Percentiles rank a stretch among this genome's conserved stretches.
These are phyloP conservation scores for Xiphophorus maculatus DNA, from an alignment of 2,113 vertebrate genomes.

Conservation along the genomic window DNA sequence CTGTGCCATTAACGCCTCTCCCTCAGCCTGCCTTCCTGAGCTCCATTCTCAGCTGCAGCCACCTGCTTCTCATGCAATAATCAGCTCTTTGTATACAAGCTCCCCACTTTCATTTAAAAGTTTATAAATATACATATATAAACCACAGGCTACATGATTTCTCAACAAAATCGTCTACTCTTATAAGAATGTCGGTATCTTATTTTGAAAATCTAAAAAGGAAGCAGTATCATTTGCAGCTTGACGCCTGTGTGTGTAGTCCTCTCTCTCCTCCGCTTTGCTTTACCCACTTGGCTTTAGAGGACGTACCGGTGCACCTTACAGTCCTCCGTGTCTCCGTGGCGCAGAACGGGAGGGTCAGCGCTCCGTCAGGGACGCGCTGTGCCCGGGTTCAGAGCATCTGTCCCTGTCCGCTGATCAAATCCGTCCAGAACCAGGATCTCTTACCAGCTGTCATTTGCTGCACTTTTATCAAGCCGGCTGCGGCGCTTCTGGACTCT, in stretches of 20 bases:
- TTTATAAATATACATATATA: no score
- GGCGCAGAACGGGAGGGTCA: conserved; percentile 54
- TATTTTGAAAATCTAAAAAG: conserved; percentile 40
- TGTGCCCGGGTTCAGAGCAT: conserved; percentile 3
- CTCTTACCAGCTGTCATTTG: background rate
- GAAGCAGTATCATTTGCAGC: background rate
- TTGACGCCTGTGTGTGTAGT: conserved; percentile 44
- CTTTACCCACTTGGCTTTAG: conserved; percentile 32
- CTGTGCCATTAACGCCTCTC: no score
- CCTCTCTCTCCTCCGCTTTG: conserved; percentile 18
- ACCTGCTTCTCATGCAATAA: no score
- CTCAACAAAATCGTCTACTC: no score
- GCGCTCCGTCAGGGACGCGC: conserved; percentile 56
- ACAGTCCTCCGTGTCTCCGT: conserved; percentile 44
- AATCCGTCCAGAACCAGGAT: conserved; percentile 23
- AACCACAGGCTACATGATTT: no score
- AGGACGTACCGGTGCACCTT: conserved; percentile 50
- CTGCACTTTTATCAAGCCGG: conserved; percentile 7
- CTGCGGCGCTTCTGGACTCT: conserved; percentile 29
- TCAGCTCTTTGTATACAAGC: no score
- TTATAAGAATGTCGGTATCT: background rate
- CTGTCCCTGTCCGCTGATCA: background rate
- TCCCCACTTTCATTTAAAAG: no score
- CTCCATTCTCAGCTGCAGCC: no score
- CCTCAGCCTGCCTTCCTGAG: no score